Base-by-base conservation (phyloP, 2,888 invertebrate genomes). In the Macrophya alboannulata region DNA sequence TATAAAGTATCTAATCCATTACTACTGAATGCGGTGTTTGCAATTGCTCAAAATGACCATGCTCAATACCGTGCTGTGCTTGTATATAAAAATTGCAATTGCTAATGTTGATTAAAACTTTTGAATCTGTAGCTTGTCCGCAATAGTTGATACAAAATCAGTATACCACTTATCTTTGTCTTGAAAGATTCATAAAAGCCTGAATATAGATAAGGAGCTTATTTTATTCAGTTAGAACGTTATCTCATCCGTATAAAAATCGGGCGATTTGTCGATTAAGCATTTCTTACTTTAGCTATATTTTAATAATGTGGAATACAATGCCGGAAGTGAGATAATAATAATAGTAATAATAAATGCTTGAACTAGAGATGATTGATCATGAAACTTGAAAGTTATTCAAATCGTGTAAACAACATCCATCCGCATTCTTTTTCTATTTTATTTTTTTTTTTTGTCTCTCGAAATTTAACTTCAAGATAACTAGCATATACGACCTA, bases 1-100 rank as follows among this genome's bases (percentile, higher is more conserved):
- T 62, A 15, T 43, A 62, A n/a, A 51, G 8, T 77, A 55, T 48
- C 37, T 17, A 37, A 55, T 51, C 40, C 40, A 15, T 43, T 21
- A 59, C 62, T 51, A 10, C 25, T 62, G 25, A 81, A 71, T 45
- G 17, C 48, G 51, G 48, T 68, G 68, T 68, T 71, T 83, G 48
- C 45, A 68, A 83, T 83, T 83, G 71, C 71, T 83, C 71, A 71
- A 83, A 83, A 48, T 37, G 25, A 83, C 8, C 48, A 48, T 37
- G 68, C 68, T 83, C 68, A 68, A 71, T 68, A 43, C 62, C 31
- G 68, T 68, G 68, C 40, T 51, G 59, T 87, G 86, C 81, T 88
- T 89, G 88, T 87, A 87, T 86, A 83, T 62, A 55, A 51, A 68
- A 84, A 82, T 37, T 86, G 74, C 82, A 76, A 87, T 85, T 85